phyloP scores from a whole-genome alignment of 1,140 invertebrate species.

The Triops longicaudatus region DNA sequence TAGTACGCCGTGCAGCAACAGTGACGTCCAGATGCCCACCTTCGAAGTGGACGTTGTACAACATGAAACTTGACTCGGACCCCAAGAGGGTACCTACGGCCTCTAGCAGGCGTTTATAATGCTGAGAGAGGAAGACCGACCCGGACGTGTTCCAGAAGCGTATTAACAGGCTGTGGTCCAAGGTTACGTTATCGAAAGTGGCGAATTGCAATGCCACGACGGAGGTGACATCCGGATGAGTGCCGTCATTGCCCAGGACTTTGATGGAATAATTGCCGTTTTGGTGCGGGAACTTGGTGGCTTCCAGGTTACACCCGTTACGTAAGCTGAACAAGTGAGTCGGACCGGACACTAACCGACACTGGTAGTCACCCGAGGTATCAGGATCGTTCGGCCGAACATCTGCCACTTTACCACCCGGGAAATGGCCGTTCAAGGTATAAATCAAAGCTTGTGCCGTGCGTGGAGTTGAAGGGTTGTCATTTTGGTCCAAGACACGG shows the following conservation, averaged over 20 bases:
- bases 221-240: conserved; percentile 71
- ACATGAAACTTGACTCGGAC: conserved; percentile 39
- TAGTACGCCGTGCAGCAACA: conserved; percentile 49
- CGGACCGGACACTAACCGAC: conserved; percentile 57
- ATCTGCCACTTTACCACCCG: conserved; percentile 72
- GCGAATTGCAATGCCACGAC: conserved; percentile 72
- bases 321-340: conserved; percentile 57
- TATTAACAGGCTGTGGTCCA: conserved; percentile 72
- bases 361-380: conserved; percentile 74
- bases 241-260: conserved; percentile 79
- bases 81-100: conserved; percentile 50
- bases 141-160: conserved; percentile 62
- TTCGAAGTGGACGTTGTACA: conserved; percentile 65
- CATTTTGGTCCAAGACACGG: conserved; percentile 78
- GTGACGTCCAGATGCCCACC: conserved; percentile 55
- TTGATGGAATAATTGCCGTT: conserved; percentile 51
- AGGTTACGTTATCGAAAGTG: conserved; percentile 65
- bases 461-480: conserved; percentile 75
- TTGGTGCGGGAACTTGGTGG: conserved; percentile 34
- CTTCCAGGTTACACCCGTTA: conserved; percentile 64
- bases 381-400: conserved; percentile 86
- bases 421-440: conserved; percentile 57
- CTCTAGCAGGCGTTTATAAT: conserved; percentile 64
- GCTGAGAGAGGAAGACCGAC: conserved; percentile 59
- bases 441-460: conserved; percentile 63